Percentiles rank a stretch among this genome's conserved stretches.
Evolutionary conservation across 2,113 vertebrate species (phyloP).

Genomic region (Pelobates fuscus): DNA sequence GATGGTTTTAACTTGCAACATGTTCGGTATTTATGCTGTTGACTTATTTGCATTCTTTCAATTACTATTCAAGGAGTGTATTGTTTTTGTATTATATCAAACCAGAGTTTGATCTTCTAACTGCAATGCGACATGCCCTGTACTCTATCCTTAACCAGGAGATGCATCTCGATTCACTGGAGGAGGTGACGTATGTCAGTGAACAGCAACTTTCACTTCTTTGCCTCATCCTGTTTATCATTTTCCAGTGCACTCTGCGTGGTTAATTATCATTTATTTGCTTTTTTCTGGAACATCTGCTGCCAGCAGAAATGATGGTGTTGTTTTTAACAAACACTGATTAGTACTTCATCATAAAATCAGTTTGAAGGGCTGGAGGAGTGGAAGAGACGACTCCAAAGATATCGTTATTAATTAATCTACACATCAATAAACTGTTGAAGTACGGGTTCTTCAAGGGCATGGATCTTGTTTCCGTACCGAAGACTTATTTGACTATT

Average conservation of each 20-base stretch:
- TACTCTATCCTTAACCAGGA: constrained; percentile 8
- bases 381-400: constrained; percentile 29
- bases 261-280: constrained; percentile 51
- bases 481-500: background rate
- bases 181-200: constrained; percentile 44
- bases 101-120: constrained; percentile 1
- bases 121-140: constrained; percentile 22
- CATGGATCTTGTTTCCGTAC: background rate
- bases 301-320: constrained; percentile 45
- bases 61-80: background rate
- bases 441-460: constrained; percentile 11
- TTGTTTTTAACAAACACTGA: constrained; percentile 52
- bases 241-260: constrained; percentile 44
- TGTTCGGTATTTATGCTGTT: too few species aligned
- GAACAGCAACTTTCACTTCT: constrained; percentile 24
- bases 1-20: too few species aligned
- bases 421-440: constrained; percentile 44
- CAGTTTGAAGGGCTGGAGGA: constrained; percentile 40
- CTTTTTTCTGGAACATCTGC: constrained; percentile 50
- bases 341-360: constrained; percentile 50
- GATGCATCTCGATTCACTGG: constrained; percentile 22
- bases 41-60: background rate
- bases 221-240: constrained; percentile 37
- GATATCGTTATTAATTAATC: constrained; percentile 48
- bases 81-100: background rate